These are phyloP conservation scores for Peromyscus attwateri DNA, from an alignment of 2,797 vertebrate genomes.

Conservation along the genomic window DNA sequence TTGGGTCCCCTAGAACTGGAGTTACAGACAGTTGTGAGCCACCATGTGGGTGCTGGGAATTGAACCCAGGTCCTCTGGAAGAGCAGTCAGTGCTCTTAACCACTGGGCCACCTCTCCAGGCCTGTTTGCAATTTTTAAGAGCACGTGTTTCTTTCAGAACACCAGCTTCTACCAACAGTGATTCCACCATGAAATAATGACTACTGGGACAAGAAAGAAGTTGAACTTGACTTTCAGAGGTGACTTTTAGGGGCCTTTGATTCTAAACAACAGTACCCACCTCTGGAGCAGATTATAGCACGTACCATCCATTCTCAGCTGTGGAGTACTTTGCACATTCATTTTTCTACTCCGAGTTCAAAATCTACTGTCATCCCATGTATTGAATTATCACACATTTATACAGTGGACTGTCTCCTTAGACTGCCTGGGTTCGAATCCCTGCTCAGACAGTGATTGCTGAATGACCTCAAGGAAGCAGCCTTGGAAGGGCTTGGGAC, in stretches of 20 bases:
- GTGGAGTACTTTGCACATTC: background rate
- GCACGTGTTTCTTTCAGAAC: background rate
- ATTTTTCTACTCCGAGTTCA: conserved; percentile 2
- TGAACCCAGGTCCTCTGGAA: background rate
- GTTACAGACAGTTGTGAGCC: background rate
- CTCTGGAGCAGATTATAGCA: background rate
- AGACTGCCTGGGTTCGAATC: conserved; percentile 11
- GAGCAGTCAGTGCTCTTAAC: background rate
- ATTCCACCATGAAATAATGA: background rate
- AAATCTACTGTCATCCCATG: background rate
- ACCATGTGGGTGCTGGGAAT: background rate
- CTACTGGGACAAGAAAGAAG: background rate
- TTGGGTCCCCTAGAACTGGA: background rate
- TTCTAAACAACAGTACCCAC: conserved; percentile 26
- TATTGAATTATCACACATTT: background rate
- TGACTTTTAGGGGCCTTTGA: background rate
- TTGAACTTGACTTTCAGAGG: conserved; percentile 34
- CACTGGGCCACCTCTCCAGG: background rate
- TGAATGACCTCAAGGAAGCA: conserved; percentile 24
- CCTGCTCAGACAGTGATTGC: background rate
- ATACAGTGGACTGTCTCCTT: background rate
- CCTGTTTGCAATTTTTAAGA: background rate
- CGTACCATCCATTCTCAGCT: background rate
- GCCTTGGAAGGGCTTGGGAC: background rate
- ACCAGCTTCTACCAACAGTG: background rate